These are phyloP conservation scores for Lontra canadensis DNA, from an alignment of 2,113 vertebrate species.

Conservation along the genomic window DNA sequence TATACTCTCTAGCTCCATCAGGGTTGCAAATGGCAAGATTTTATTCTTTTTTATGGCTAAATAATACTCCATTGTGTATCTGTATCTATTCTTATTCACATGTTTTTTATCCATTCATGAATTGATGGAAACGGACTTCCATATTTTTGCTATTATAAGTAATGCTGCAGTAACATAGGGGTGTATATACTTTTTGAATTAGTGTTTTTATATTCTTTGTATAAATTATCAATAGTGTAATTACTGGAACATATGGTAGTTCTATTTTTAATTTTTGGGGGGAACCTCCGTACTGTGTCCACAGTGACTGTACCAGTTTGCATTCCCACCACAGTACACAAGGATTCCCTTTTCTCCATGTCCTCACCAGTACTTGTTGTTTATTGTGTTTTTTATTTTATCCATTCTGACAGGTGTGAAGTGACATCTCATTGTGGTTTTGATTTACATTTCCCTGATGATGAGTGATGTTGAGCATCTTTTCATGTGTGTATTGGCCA, in stretches of 20 bases:
- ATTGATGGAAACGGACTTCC: neutral
- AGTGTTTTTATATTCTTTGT: neutral
- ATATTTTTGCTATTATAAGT: neutral
- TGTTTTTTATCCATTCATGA: neutral
- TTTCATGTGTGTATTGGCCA: neutral
- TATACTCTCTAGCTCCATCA: neutral
- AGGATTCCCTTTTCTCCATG: neutral
- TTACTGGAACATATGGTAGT: neutral
- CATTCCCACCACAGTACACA: neutral
- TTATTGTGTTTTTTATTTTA: neutral
- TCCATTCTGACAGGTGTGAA: neutral
- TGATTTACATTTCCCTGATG: neutral
- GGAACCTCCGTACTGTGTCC: neutral
- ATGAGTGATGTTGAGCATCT: neutral
- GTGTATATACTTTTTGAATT: neutral
- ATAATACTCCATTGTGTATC: neutral
- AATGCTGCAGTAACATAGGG: neutral
- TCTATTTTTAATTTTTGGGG: neutral
- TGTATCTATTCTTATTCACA: neutral
- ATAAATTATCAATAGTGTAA: neutral
- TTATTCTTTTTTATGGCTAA: neutral
- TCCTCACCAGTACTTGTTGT: neutral
- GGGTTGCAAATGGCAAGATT: neutral
- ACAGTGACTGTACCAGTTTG: neutral
- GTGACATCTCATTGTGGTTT: neutral